Evolutionary conservation across 1,140 invertebrate genomes (phyloP).

Genomic region (Apis laboriosa): DNA sequence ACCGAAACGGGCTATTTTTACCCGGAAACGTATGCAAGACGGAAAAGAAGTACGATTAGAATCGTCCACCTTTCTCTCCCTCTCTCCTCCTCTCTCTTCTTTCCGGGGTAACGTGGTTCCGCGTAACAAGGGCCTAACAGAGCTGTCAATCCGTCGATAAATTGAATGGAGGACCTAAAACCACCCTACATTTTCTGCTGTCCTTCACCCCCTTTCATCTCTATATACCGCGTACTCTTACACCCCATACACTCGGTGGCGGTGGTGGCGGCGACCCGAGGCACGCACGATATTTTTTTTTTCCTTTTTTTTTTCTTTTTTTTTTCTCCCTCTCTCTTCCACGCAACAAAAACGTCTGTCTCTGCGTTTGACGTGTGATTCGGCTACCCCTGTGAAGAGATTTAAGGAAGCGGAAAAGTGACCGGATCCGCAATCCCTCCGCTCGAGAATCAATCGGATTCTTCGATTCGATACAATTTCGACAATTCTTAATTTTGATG

Average conservation of each 20-base stretch:
- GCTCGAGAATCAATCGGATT: not conserved
- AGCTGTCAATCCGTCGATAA: slow-evolving; percentile 76
- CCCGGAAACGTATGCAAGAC: slow-evolving; percentile 40
- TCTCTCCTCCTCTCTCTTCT: slow-evolving; percentile 43
- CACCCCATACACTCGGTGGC: slow-evolving; percentile 48
- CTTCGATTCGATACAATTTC: not conserved
- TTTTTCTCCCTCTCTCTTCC: slow-evolving; percentile 12
- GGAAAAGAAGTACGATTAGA: slow-evolving; percentile 49
- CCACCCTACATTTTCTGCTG: slow-evolving; percentile 66
- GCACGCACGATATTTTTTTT: slow-evolving; percentile 56
- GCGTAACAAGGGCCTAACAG: slow-evolving; percentile 75
- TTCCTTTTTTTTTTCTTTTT: not conserved
- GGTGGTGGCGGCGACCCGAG: slow-evolving; percentile 53
- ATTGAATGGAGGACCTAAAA: slow-evolving; percentile 75
- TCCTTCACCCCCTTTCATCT: slow-evolving; percentile 68
- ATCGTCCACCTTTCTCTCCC: slow-evolving; percentile 22
- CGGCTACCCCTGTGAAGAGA: slow-evolving; percentile 58
- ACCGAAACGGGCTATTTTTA: slow-evolving; percentile 36
- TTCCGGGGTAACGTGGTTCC: slow-evolving; percentile 55
- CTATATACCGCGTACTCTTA: slow-evolving; percentile 61
- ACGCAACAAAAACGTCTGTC: slow-evolving; percentile 63
- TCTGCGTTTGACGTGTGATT: slow-evolving; percentile 67
- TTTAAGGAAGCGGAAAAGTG: slow-evolving; percentile 66
- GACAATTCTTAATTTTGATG: not conserved
- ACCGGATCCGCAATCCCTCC: slow-evolving; percentile 44